Evolutionary conservation across 2,888 invertebrate genomes (phyloP).

Genomic region (Coenonympha glycerion): DNA sequence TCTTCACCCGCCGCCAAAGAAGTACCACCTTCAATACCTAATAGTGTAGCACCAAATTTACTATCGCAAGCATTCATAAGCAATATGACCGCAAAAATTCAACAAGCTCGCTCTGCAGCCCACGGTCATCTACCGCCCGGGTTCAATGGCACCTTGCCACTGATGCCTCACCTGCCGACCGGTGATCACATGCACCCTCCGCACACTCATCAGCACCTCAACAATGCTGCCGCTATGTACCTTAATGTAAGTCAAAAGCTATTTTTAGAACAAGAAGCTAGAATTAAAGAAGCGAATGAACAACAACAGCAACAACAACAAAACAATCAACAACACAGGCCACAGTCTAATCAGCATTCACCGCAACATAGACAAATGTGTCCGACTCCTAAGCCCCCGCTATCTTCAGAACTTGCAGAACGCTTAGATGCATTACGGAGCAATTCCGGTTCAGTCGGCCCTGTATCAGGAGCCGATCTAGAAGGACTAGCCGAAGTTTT

Average conservation of each 20-base stretch:
- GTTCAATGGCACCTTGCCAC: conserved; percentile 75
- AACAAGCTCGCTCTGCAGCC: conserved; percentile 71
- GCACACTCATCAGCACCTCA: conserved; percentile 77
- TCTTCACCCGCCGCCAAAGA: conserved; percentile 74
- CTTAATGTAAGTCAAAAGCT: conserved; percentile 85
- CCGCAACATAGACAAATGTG: conserved; percentile 71
- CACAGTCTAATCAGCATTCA: conserved; percentile 76
- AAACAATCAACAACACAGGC: conserved; percentile 75
- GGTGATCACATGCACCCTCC: conserved; percentile 72
- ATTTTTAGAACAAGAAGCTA: conserved; percentile 86
- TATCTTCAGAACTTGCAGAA: conserved; percentile 84
- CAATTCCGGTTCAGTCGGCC: conserved; percentile 79
- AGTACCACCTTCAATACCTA: conserved; percentile 65
- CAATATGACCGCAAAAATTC: conserved; percentile 78
- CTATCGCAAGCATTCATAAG: conserved; percentile 80
- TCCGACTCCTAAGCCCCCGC: conserved; percentile 64
- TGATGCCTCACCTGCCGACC: conserved; percentile 75
- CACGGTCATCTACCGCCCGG: conserved; percentile 77
- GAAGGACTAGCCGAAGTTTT: conserved; percentile 93
- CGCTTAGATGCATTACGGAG: conserved; percentile 85
- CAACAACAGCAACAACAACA: conserved; percentile 75
- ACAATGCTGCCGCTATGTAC: conserved; percentile 82
- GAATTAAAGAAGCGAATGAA: conserved; percentile 81
- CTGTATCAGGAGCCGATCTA: conserved; percentile 85
- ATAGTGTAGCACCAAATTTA: conserved; percentile 70